A percentile compares a stretch with the other conserved stretches of the same genome.
Conservation (phyloP, 2,797 vertebrate species). For the Coreius guichenoti region DNA sequence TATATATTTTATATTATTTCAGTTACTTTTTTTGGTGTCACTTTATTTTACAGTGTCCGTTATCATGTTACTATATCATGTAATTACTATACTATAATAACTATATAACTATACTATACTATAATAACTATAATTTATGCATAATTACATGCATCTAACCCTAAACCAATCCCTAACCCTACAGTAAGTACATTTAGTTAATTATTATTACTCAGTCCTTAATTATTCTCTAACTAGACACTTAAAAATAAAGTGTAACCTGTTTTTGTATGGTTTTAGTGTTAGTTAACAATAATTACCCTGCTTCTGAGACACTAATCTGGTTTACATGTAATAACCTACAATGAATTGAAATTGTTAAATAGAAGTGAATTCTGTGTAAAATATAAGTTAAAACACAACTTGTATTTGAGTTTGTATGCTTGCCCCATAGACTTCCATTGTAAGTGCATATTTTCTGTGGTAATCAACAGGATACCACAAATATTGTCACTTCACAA, state of each 20-base stretch:
- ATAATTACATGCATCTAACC: not conserved
- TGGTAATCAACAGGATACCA: not conserved
- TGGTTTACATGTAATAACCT: not conserved
- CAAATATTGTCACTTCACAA: not conserved
- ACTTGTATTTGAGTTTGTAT: not conserved
- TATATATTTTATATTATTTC: not conserved
- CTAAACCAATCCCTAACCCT: not conserved
- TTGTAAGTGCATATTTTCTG: not conserved
- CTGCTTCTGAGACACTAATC: not conserved
- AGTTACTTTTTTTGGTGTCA: not conserved
- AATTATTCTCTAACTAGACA: not conserved
- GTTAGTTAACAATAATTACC: not conserved
- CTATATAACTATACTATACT: too few relatives aligned
- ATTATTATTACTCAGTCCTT: not conserved
- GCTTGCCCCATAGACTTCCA: not conserved
- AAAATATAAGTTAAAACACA: not conserved
- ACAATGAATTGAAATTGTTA: too few relatives aligned
- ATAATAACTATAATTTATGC: not conserved
- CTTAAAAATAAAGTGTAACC: not conserved
- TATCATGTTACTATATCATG: not conserved
- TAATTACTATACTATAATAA: not conserved
- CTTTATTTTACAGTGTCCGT: not conserved
- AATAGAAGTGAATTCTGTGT: not conserved
- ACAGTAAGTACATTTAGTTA: not conserved
- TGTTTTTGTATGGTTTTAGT: not conserved